Evolutionary conservation across 2,113 vertebrate species (phyloP), one percentile per base, ranked within the genome.

Genomic region (Bos indicus): DNA sequence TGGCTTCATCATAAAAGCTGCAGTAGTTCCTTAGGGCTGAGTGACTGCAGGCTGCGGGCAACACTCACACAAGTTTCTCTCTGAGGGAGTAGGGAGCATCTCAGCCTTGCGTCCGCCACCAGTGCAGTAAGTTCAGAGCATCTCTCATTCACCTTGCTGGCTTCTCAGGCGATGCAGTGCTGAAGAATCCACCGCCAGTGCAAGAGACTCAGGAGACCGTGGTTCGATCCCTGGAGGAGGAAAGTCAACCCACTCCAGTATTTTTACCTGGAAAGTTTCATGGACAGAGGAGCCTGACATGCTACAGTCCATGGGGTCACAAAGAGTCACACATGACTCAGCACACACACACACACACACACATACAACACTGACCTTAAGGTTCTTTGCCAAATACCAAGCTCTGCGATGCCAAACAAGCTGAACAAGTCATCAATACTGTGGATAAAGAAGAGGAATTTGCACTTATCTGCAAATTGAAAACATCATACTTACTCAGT

Each of bases 401-500:
- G 15, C 74, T 36, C 19, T 89, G 77, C 1, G 85, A 2, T 21
- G 13, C 71, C 91, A 85, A 60, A 16, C 0, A 40, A 83, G 3
- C 1, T 19, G 16, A 54, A 40, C 3, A 60, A 9, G 90, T 59
- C 19, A 6, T 7, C 0, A 2, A 57, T 30, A 7, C 21, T 88
- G 0, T 54, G 30, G 1, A 88, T 36, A 7, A 23, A 23, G 40
- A 57, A 85, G 59, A 9, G 0, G 19, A 1, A 8, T 62, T 30
- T 5, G 1, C 51, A 2, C 4, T 48, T 56, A 26, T 2, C 6
- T 25, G 43, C 6, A 60, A 3, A 6, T 7, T 10, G 3, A 84
- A 74, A 62, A 36, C 26, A 12, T 46, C 9, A 26, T 88, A 88
- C 28, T 91, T 64, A 26, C 46, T 64, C 78, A 56, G 7, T 78